Evolutionary conservation across 2,797 vertebrate genomes (phyloP), one percentile per base, ranked within the genome.

Genomic region (Numenius phaeopus): DNA sequence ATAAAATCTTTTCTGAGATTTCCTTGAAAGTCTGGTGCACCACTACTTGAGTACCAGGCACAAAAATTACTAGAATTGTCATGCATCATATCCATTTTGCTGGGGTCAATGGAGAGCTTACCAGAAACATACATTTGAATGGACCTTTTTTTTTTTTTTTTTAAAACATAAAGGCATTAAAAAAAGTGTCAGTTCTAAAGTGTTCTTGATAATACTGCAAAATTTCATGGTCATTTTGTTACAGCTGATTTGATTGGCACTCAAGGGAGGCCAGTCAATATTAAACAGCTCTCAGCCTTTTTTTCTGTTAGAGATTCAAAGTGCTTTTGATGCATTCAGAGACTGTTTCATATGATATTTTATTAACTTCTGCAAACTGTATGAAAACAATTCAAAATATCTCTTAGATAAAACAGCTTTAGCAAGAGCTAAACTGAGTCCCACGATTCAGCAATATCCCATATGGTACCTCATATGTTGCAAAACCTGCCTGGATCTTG

Each of bases 301-400:
- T 90, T 66, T 58, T n/a, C 47, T 82, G 57, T 54, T 86, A 91
- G 50, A 94, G 34, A 95, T 70, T 75, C 44, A 88, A 87, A 97
- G 91, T 64, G 65, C 81, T 89, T 95, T 59, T 69, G 78, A 70
- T 86, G 65, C 42, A 97, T 95, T 97, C 87, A 91, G 87, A 84
- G 65, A 55, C 39, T 78, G 67, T 84, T 89, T 96, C 94, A 71
- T 80, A 92, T 75, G 79, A 79, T 96, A 97, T 95, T 98, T 98
- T 92, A 96, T 97, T 96, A 97, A 87, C 79, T 96, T 80, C 34
- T 78, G 62, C 67, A 87, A 96, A 72, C 64, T 96, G 77, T 91
- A 94, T 95, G 96, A 96, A 96, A 98, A 97, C 78, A 95, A 96
- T 94, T 91, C 59, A 91, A 95, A 94, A 95, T 89, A 91, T 86